Evolutionary conservation across 2,888 invertebrate species (phyloP).

Genomic region (Nysson spinosus): DNA sequence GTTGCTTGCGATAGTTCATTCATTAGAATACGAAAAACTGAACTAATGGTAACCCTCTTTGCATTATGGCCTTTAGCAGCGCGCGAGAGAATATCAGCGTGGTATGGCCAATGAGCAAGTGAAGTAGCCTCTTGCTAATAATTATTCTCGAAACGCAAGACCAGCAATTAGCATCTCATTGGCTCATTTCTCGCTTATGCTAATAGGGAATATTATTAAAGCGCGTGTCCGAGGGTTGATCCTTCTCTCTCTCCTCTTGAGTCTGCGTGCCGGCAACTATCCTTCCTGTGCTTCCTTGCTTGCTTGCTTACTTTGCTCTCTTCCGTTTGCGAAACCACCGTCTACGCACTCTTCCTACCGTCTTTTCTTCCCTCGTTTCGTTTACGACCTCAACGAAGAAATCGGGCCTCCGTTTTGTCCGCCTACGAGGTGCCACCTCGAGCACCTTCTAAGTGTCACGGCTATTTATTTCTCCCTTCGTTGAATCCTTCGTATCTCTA

Average conservation of each 20-base stretch:
- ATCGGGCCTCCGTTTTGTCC: conserved; percentile 48
- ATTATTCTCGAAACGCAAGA: conserved; percentile 70
- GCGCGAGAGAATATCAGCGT: conserved; percentile 25
- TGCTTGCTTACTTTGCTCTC: conserved; percentile 59
- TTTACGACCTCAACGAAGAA: conserved; percentile 55
- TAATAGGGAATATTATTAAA: conserved; percentile 71
- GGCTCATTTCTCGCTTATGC: conserved; percentile 73
- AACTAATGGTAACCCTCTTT: background rate
- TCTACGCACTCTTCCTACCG: conserved; percentile 5
- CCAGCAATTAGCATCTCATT: conserved; percentile 76
- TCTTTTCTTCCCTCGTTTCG: conserved; percentile 51
- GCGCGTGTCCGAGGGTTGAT: conserved; percentile 55
- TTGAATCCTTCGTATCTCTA: background rate
- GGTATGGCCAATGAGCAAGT: conserved; percentile 22
- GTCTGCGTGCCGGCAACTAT: no score
- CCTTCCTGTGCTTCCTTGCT: no score
- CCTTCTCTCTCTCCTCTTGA: conserved; percentile 12
- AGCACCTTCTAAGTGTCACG: conserved; percentile 22
- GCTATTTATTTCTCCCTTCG: background rate
- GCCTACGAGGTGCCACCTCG: conserved; percentile 67
- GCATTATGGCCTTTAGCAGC: background rate
- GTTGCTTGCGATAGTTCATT: background rate
- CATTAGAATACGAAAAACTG: background rate
- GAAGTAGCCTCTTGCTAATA: conserved; percentile 55
- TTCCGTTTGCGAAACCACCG: conserved; percentile 25